A percentile compares a stretch with the other conserved stretches of the same genome.
These are phyloP conservation scores for Drosophila guanche DNA, from an alignment of 1,140 invertebrate species.

Conservation along the genomic window DNA sequence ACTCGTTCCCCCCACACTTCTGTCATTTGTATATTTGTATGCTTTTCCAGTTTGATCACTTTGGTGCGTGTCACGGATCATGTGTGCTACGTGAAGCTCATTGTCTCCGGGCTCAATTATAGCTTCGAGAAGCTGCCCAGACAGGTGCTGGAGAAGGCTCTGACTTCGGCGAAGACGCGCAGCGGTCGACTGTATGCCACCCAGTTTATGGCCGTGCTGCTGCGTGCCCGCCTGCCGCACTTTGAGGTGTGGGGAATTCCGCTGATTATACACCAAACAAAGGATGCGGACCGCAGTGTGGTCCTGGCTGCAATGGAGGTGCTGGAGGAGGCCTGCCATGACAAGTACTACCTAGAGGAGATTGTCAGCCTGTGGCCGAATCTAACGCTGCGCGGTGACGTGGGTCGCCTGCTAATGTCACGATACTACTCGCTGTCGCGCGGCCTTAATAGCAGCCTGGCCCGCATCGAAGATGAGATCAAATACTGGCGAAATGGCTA, in stretches of 20 bases:
- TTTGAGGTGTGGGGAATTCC: constrained; percentile 93
- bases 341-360: constrained; percentile 90
- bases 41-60: constrained; percentile 87
- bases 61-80: constrained; percentile 92
- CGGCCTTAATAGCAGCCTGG: constrained; percentile 88
- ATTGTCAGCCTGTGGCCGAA: constrained; percentile 90
- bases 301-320: constrained; percentile 91
- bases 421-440: constrained; percentile 91
- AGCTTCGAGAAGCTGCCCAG: constrained; percentile 88
- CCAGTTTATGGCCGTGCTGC: constrained; percentile 93
- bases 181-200: constrained; percentile 94
- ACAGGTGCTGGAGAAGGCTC: constrained; percentile 89
- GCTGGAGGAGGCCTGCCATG: constrained; percentile 96
- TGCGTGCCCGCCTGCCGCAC: constrained; percentile 88
- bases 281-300: constrained; percentile 90
- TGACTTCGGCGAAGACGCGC: constrained; percentile 85
- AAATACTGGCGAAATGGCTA: constrained; percentile 90
- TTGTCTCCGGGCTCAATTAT: constrained; percentile 95
- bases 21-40: neutral
- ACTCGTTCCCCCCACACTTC: neutral
- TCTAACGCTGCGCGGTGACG: constrained; percentile 91
- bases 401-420: constrained; percentile 91
- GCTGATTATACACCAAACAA: constrained; percentile 91
- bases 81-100: constrained; percentile 96
- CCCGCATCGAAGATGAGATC: constrained; percentile 89